Evolutionary conservation across 2,888 invertebrate species (phyloP), one percentile per base, ranked within the genome.

Genomic region (Oegoconia quadripuncta): DNA sequence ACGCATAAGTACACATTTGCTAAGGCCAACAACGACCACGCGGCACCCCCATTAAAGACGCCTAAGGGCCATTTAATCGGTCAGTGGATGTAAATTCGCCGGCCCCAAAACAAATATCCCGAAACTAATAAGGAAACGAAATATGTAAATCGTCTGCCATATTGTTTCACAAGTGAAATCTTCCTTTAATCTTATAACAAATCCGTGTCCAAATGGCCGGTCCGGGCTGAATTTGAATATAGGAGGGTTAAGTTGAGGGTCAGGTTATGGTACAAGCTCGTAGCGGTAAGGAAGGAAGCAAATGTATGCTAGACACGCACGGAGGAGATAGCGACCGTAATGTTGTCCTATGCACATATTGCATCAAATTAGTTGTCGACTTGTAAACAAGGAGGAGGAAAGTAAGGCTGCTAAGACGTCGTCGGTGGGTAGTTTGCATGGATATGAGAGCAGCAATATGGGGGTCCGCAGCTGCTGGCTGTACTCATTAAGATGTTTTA

Each of bases 151-250:
- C 78, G 80, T 74, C 73, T 82, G 79, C 83, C 84, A 88, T 88
- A 87, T 87, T 86, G 88, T 87, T 87, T 81, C 83, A 80, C 83
- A 86, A 88, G 87, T 87, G 83, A 88, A 88, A 88, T 88, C 88
- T 88, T 88, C 87, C 87, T 86, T 87, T 88, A 88, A 88, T 88
- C 88, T 88, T 88, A 87, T 87, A 88, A 87, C 87, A 87, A 88
- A 88, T 88, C 88, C 83, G 84, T 80, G 87, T 86, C 80, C 84
- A 87, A 88, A 88, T 88, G 87, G 83, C 78, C 88, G 83, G 81
- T 69, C 74, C 73, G 77, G 74, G 71, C 59, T 56, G 66, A 79
- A 86, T 86, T 87, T 86, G 83, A 86, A 86, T 84, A 86, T 73
- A 75, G 70, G 75, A 77, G 87, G 84, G 86, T 80, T 70, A 63